A percentile compares a stretch with the other conserved stretches of the same genome.
Evolutionary conservation across 2,113 vertebrate species (phyloP).

Genomic region (Ibidorhyncha struthersii): DNA sequence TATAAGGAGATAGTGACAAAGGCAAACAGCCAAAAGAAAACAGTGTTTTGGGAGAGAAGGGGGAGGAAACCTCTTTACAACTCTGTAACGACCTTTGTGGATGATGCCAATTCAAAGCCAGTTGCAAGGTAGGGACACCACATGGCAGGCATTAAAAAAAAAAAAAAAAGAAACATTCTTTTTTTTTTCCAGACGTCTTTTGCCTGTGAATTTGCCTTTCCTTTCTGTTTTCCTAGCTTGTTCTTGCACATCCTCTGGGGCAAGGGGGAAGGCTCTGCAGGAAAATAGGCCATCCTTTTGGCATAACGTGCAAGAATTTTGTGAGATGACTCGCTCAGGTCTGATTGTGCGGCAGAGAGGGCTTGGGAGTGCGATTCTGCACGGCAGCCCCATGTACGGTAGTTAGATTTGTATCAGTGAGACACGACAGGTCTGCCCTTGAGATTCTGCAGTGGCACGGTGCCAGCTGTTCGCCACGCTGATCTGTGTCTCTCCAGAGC

Average conservation of each 20-base stretch:
- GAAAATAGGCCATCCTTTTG: slow-evolving; percentile 1
- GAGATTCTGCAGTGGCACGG: slow-evolving; percentile 26
- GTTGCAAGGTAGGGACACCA: not conserved
- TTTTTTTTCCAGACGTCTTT: not conserved
- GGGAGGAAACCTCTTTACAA: not conserved
- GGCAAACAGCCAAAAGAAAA: not conserved
- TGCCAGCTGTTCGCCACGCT: slow-evolving; percentile 27
- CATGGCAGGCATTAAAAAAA: not conserved
- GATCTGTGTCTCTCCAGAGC: slow-evolving; percentile 57
- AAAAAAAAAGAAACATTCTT: not conserved
- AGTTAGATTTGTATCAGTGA: slow-evolving; percentile 28
- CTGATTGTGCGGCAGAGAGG: not conserved
- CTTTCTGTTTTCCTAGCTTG: not conserved
- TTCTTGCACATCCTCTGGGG: not conserved
- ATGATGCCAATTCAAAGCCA: not conserved
- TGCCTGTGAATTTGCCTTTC: not conserved
- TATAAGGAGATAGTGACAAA: not conserved
- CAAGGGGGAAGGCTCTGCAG: not conserved
- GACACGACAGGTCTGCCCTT: slow-evolving; percentile 53
- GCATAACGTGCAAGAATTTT: not conserved
- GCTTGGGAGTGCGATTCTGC: not conserved
- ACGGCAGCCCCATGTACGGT: not conserved
- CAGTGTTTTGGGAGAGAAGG: not conserved
- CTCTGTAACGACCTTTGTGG: not conserved
- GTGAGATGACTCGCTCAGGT: not conserved